phyloP scores from a whole-genome alignment of 2,113 vertebrate genomes.

The Cheilinus undulatus region DNA sequence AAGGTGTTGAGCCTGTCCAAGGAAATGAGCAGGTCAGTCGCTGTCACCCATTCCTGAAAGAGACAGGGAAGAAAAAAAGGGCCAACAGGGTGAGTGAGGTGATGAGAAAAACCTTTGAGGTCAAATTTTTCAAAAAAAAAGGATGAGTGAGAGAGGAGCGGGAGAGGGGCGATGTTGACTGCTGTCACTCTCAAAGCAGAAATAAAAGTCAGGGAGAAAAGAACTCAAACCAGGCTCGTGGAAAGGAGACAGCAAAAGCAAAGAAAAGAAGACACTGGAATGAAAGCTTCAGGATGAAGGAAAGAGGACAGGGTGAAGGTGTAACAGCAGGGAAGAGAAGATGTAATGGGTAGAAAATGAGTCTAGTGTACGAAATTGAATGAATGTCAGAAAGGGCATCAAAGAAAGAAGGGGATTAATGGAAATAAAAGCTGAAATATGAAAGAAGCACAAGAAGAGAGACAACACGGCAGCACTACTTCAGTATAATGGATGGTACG shows the following conservation, averaged over 20 bases:
- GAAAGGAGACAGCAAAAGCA: constrained; percentile 1
- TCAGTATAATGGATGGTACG: constrained; percentile 47
- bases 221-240: constrained; percentile 1
- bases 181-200: constrained; percentile 19
- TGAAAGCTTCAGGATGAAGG: constrained; percentile 26
- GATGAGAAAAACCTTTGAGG: constrained; percentile 23
- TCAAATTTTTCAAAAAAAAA: constrained; percentile 21
- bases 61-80: constrained; percentile 1
- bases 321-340: constrained; percentile 9
- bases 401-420: constrained; percentile 42
- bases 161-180: neutral
- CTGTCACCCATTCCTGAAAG: constrained; percentile 95
- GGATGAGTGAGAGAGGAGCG: neutral
- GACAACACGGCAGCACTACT: constrained; percentile 30
- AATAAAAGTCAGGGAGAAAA: constrained; percentile 8
- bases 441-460: constrained; percentile 28
- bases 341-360: constrained; percentile 63
- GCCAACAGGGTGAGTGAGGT: constrained; percentile 12
- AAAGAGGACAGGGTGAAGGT: constrained; percentile 10
- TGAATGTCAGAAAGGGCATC: constrained; percentile 39
- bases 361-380: constrained; percentile 36
- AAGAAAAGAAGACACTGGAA: constrained; percentile 20
- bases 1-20: constrained; percentile 95
- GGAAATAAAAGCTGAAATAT: constrained; percentile 38
- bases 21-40: constrained; percentile 93